Evolutionary conservation across 1,140 invertebrate species (phyloP), one percentile per base, ranked within the genome.

Genomic region (Caerostris darwini): DNA sequence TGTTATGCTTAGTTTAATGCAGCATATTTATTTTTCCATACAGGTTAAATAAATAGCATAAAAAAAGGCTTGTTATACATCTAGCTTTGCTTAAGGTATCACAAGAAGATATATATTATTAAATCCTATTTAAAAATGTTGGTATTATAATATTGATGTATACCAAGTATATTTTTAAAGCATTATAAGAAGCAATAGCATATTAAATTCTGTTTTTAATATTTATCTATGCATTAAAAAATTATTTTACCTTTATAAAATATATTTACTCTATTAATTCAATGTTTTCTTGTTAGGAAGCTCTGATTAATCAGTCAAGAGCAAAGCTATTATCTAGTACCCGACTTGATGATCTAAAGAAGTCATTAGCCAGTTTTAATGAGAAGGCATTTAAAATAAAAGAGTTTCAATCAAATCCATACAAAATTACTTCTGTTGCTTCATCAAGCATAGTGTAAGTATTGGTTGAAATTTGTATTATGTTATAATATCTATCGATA

Each of bases 381-480:
- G 54, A 59, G 77, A 71, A 71, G 54, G 77, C 64, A 56, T 57
- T n/a, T 3, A 77, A 69, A 71, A 7, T 59, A 19, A 19, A 69
- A 6, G 17, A 71, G 10, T 57, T 71, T 17, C 67, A 90, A 57
- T 77, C 67, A 77, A 90, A 77, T 14, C 54, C 88, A 3, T 90
- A 7, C 56, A 90, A 71, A 34, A 90, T 90, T 14, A 81, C 61
- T 96, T 95, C 85, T 96, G 95, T 71, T 95, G 95, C 54, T 95
- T 95, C 83, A 3, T 95, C 89, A 2, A 96, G 95, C 77, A 93
- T 94, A 8, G 56, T 53, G 59, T 96, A 96, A 96, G 93, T 81
- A 95, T 95, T 58, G 95, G 95, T 50, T 96, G 95, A 58, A 95
- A 89, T 90, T 14, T 14, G 12, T n/a, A 67, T 34, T 34, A 34